Evolutionary conservation across 2,113 vertebrate species (phyloP), one percentile per base, ranked within the genome.

Genomic region (Orientallactaga bullata): DNA sequence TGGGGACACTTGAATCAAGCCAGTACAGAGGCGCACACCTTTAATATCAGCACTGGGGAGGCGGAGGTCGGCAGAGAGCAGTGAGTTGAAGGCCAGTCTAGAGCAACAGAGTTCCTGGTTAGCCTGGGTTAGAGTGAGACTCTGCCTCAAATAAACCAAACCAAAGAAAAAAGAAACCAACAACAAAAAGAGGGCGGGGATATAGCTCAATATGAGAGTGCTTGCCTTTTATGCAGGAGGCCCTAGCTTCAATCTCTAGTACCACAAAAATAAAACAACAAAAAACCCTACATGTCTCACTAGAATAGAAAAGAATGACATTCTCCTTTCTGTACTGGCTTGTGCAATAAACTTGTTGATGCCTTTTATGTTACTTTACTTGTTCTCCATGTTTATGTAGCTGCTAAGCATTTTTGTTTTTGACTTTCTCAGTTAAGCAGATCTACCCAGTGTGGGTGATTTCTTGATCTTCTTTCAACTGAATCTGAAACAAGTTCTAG

Each of bases 301-400:
- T 35, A 55, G 24, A 72, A 63, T 35, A 55, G 16, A 72, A 63
- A n/a, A 20, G 18, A 87, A 12, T 73, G 58, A 8, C 60, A 24
- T 65, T 90, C 55, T 55, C 55, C 55, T 90, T 23, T 88, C 63
- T 28, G 0, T 32, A 85, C 21, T 84, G 11, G 60, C 81, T 83
- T 21, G 4, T 91, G 28, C 26, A 66, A 2, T 93, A 61, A 82
- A 32, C 61, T 81, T 21, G 66, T 81, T 73, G 69, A 24, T 9
- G 9, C 30, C 58, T 86, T 88, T 89, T 90, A 51, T 68, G 12
- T 87, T 84, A 60, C 51, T 86, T 77, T 87, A 37, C 51, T 76
- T 80, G 79, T 32, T 21, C 20, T 17, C 69, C 37, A 9, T 47
- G 17, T 74, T 87, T 84, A 84, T 42, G 21, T 39, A 76, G 37